Percentiles rank a stretch among this genome's conserved stretches.
phyloP scores from a whole-genome alignment of 2,888 invertebrate species.

The Philonicus albiceps region DNA sequence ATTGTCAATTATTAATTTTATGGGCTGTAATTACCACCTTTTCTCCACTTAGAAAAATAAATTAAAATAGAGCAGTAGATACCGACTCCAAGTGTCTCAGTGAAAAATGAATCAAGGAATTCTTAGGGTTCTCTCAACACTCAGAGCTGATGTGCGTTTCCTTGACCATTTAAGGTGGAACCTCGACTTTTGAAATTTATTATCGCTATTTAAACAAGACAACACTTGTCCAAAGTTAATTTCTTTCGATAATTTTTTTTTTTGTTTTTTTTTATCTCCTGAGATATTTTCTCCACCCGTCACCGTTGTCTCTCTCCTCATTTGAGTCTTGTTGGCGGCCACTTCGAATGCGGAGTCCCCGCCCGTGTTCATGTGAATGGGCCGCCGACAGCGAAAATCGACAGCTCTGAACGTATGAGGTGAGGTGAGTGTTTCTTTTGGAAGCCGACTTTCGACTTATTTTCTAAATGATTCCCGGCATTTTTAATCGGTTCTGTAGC shows the following conservation, averaged over 20 bases:
- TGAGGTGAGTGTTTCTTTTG: slow-evolving; percentile 5
- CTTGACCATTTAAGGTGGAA: slow-evolving; percentile 20
- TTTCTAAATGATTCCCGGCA: slow-evolving; percentile 7
- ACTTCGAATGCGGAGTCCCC: not conserved
- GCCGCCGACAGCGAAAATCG: slow-evolving; percentile 30
- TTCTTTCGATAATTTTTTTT: slow-evolving; percentile 42
- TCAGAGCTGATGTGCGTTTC: not conserved
- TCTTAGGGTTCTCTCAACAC: not conserved
- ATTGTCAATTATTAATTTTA: no score
- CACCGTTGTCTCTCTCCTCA: not conserved
- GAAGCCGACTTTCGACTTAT: slow-evolving; percentile 32
- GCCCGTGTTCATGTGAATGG: not conserved
- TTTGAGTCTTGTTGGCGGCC: not conserved
- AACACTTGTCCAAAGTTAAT: slow-evolving; percentile 44
- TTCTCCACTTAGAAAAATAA: not conserved
- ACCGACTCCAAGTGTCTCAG: not conserved
- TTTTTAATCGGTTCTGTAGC: not conserved
- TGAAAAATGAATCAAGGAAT: slow-evolving; percentile 18
- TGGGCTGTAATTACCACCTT: not conserved
- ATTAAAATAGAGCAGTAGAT: not conserved
- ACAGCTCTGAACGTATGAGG: slow-evolving; percentile 13
- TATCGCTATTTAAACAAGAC: slow-evolving; percentile 44
- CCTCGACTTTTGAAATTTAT: slow-evolving; percentile 33
- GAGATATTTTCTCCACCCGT: slow-evolving; percentile 31
- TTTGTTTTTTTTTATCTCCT: slow-evolving; percentile 20